A percentile compares a stretch with the other conserved stretches of the same genome.
Conservation (phyloP, 2,888 invertebrate genomes). For the Lasioglossum villosulum region DNA sequence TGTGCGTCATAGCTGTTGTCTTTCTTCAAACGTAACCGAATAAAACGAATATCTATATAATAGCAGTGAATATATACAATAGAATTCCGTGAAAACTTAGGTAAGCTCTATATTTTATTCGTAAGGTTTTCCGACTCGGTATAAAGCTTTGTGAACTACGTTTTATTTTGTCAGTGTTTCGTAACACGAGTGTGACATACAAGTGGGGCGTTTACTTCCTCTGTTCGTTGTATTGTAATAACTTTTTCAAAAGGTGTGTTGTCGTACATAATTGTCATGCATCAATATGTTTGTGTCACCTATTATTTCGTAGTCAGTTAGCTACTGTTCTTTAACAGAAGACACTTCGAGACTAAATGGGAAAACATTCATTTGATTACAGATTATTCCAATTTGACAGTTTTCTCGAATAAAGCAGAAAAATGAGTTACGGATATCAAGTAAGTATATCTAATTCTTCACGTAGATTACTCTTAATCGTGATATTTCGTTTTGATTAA, state of each 20-base stretch:
- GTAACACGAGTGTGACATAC: conserved; percentile 15
- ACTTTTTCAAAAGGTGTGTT: neutral
- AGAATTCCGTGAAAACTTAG: conserved; percentile 22
- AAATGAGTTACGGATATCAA: conserved; percentile 83
- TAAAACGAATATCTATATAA: neutral
- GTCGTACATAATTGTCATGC: neutral
- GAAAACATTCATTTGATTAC: conserved; percentile 14
- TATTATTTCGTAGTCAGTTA: neutral
- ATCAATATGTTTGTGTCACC: neutral
- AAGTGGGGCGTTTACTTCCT: conserved; percentile 31
- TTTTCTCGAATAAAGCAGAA: conserved; percentile 26
- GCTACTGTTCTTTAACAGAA: no score
- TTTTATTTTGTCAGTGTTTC: conserved; percentile 48
- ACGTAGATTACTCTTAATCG: neutral
- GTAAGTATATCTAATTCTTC: conserved; percentile 67
- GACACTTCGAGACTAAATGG: neutral
- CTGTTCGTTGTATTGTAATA: neutral
- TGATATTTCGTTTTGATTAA: neutral
- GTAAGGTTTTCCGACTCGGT: neutral
- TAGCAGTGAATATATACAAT: neutral
- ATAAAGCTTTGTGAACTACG: conserved; percentile 16
- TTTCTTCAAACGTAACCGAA: neutral
- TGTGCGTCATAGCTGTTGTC: neutral
- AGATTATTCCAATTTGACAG: neutral
- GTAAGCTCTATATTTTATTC: conserved; percentile 29